These are phyloP conservation scores for Phocides pigmalion DNA, from an alignment of 1,140 invertebrate species.

Conservation along the genomic window DNA sequence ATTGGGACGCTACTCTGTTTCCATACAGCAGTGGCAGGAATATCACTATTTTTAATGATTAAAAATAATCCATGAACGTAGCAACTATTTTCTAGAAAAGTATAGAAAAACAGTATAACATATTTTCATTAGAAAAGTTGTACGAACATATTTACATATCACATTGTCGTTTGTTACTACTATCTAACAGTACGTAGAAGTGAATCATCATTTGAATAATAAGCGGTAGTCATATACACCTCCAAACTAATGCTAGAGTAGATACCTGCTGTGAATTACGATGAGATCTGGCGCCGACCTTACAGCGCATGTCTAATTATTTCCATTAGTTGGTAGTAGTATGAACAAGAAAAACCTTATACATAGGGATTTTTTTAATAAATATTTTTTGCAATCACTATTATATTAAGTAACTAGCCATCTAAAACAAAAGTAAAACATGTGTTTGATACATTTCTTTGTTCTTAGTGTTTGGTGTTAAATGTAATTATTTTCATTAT, in stretches of 20 bases:
- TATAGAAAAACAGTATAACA: constrained; percentile 7
- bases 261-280: constrained; percentile 53
- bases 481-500: too few relatives aligned
- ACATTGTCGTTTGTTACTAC: constrained; percentile 4
- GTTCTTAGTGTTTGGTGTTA: too few relatives aligned
- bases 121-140: not conserved
- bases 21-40: too few relatives aligned
- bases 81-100: too few relatives aligned
- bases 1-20: too few relatives aligned
- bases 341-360: not conserved
- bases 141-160: constrained; percentile 2
- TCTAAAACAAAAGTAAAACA: too few relatives aligned
- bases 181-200: constrained; percentile 27
- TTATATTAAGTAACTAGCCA: too few relatives aligned
- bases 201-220: constrained; percentile 48
- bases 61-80: too few relatives aligned
- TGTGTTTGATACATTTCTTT: too few relatives aligned
- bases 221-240: constrained; percentile 37
- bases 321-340: constrained; percentile 4
- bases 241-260: constrained; percentile 42
- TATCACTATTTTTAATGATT: too few relatives aligned
- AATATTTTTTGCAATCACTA: too few relatives aligned
- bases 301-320: constrained; percentile 56
- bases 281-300: constrained; percentile 66
- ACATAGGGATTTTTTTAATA: too few relatives aligned